Conservation (phyloP, 2,888 invertebrate species). For the Magallana nippona region DNA sequence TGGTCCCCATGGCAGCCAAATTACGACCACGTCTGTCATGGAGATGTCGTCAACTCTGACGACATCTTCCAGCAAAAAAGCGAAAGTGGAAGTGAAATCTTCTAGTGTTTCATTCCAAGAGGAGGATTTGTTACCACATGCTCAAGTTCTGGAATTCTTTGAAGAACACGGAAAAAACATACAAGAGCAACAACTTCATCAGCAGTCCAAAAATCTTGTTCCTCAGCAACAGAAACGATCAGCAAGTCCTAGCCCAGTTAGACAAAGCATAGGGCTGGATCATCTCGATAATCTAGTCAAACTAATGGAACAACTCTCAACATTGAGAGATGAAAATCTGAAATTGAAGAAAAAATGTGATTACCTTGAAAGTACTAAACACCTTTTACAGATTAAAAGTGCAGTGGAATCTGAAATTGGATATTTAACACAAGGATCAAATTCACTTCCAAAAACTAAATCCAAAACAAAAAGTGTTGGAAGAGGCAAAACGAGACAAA, state of each 20-base stretch:
- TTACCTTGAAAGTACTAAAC: constrained; percentile 87
- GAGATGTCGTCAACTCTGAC: constrained; percentile 34
- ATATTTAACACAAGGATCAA: constrained; percentile 55
- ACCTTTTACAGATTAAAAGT: constrained; percentile 78
- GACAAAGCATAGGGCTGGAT: constrained; percentile 83
- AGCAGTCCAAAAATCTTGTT: not conserved
- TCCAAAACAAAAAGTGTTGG: constrained; percentile 39
- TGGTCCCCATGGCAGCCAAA: constrained; percentile 12
- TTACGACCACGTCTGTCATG: constrained; percentile 36
- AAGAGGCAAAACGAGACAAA: constrained; percentile 51
- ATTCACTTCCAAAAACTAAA: constrained; percentile 55
- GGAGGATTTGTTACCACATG: constrained; percentile 52
- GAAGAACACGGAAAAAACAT: constrained; percentile 67
- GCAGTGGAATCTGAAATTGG: constrained; percentile 59
- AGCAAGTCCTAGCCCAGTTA: constrained; percentile 67
- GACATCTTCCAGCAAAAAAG: constrained; percentile 54
- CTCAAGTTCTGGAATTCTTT: constrained; percentile 72
- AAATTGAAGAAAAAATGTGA: constrained; percentile 85
- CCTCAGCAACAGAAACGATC: constrained; percentile 53
- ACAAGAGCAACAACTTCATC: constrained; percentile 45
- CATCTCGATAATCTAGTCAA: constrained; percentile 89
- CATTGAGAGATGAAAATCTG: constrained; percentile 87
- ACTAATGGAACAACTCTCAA: constrained; percentile 88
- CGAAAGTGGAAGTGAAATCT: constrained; percentile 53
- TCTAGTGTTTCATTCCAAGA: constrained; percentile 51